Evolutionary conservation across 2,113 vertebrate genomes (phyloP).

Genomic region (Pelvicachromis taeniatus): DNA sequence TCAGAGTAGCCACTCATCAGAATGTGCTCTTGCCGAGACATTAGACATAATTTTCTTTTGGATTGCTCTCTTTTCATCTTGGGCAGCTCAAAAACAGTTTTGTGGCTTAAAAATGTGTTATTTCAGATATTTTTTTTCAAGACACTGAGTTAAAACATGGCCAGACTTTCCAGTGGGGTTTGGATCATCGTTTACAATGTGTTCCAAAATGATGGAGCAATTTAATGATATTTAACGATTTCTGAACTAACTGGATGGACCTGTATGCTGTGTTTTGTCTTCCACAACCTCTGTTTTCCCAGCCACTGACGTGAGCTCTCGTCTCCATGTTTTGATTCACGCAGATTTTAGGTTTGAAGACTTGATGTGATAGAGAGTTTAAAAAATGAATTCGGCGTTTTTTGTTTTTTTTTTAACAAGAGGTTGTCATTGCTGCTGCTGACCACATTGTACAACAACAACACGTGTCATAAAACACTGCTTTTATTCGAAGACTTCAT

Average conservation of each 20-base stretch:
- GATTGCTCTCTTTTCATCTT: background rate
- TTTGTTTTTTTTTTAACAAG: background rate
- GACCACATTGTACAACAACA: background rate
- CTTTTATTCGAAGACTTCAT: background rate
- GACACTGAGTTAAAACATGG: fast-evolving
- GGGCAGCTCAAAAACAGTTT: background rate
- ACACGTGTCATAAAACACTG: background rate
- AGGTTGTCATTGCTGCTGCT: background rate
- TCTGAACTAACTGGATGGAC: too few species aligned
- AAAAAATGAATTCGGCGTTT: background rate
- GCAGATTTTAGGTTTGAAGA: background rate
- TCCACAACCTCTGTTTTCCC: too few species aligned
- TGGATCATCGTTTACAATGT: background rate
- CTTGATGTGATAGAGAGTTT: background rate
- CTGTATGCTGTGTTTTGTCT: background rate
- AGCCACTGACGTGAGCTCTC: background rate
- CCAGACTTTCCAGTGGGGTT: background rate
- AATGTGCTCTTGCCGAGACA: background rate
- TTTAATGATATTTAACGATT: background rate
- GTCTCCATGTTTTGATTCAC: background rate
- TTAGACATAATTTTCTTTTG: background rate
- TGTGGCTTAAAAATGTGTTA: background rate
- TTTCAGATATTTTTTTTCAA: background rate
- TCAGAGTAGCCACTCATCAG: background rate
- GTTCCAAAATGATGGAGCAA: background rate